A percentile compares a stretch with the other conserved stretches of the same genome.
These are phyloP conservation scores for Clivina fossor DNA, from an alignment of 2,888 invertebrate genomes.

Conservation along the genomic window DNA sequence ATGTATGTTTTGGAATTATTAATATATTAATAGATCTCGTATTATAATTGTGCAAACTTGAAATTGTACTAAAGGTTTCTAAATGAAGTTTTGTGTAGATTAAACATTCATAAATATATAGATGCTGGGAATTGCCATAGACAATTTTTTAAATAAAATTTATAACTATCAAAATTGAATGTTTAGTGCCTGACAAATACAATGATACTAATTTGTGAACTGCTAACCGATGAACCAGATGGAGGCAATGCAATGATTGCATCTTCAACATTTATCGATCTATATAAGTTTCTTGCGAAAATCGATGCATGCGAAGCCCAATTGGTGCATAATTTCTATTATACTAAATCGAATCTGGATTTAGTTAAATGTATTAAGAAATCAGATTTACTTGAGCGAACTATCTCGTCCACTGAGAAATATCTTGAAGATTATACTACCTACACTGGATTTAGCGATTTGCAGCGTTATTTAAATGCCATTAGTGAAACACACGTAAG, in stretches of 20 bases:
- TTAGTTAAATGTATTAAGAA: conserved; percentile 34
- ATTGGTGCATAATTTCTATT: conserved; percentile 47
- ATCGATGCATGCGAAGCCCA: conserved; percentile 58
- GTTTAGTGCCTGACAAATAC: conserved; percentile 71
- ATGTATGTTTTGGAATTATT: too few species aligned
- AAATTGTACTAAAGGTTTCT: too few species aligned
- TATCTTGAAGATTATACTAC: not conserved
- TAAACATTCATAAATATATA: too few species aligned
- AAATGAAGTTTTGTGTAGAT: too few species aligned
- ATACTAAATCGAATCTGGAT: conserved; percentile 48
- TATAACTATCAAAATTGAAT: conserved; percentile 3
- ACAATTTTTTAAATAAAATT: not conserved
- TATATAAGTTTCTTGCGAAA: conserved; percentile 61
- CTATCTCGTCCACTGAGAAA: not conserved
- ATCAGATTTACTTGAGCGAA: not conserved
- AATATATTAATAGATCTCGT: too few species aligned
- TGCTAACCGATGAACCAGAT: conserved; percentile 80
- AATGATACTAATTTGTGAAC: conserved; percentile 78
- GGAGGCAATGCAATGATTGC: conserved; percentile 79
- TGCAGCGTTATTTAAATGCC: conserved; percentile 2
- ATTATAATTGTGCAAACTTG: too few species aligned
- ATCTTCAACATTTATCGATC: conserved; percentile 61
- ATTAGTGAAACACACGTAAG: not conserved
- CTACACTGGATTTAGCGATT: conserved; percentile 2
- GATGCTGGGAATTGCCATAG: not conserved